Percentiles rank a stretch among this genome's conserved stretches.
phyloP scores from a whole-genome alignment of 1,140 invertebrate genomes.

The Amphibalanus amphitrite region DNA sequence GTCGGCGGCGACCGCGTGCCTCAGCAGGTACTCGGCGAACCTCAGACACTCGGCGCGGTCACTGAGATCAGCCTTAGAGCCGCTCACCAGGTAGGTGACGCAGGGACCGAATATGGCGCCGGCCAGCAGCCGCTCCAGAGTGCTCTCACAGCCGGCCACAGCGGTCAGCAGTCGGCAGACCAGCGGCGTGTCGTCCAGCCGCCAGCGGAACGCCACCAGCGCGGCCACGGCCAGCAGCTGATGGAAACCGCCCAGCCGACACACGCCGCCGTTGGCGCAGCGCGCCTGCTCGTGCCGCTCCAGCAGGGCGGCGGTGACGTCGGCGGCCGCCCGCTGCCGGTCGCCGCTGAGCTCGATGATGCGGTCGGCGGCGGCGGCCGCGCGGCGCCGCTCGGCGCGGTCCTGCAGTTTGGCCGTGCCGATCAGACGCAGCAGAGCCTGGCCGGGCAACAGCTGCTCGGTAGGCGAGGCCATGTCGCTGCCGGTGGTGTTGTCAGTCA shows the following conservation, averaged over 20 bases:
- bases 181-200: slow-evolving; percentile 11
- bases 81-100: slow-evolving; percentile 1
- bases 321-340: background rate
- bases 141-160: slow-evolving; percentile 2
- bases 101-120: slow-evolving; percentile 4
- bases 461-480: background rate
- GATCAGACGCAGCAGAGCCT: background rate
- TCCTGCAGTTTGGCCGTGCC: background rate
- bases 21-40: background rate
- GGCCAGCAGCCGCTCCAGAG: slow-evolving; percentile 2
- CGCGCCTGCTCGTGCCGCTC: background rate
- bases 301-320: background rate
- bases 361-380: too few species aligned
- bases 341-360: background rate
- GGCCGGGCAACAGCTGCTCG: background rate
- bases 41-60: background rate
- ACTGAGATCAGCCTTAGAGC: background rate
- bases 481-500: background rate
- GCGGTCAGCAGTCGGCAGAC: background rate
- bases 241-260: background rate
- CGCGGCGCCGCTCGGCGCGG: too few species aligned
- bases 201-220: slow-evolving; percentile 5
- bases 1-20: background rate
- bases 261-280: background rate
- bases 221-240: background rate